Base-by-base conservation (phyloP, 2,888 invertebrate species). In the Thereva unica region DNA sequence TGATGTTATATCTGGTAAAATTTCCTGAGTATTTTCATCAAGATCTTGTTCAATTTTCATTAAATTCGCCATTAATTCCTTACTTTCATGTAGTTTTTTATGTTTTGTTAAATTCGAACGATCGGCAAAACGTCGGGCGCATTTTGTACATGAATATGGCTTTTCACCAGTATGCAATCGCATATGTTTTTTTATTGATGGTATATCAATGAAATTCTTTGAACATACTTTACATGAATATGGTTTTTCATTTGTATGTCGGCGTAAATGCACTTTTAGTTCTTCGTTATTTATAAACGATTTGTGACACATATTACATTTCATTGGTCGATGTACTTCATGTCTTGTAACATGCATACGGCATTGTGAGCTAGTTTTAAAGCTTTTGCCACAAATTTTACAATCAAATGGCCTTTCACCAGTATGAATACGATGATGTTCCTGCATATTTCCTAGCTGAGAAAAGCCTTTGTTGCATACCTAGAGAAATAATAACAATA, bases 361-460 rank as follows among this genome's bases (percentile, higher is more conserved):
- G 74, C 85, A 87, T 77, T 90, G 90, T 23, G 89, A 89, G 7
- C 88, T 88, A 1, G 90, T 90, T 44, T 90, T 89, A 79, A 91
- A 92, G 68, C 84, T 84, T 23, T 87, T 84, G 34, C 85, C 85
- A 72, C 91, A 91, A 53, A 83, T 80, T 47, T 83, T 79, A 77
- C 92, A 93, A 70, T 82, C 82, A 78, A 86, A 92, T 0, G 92
- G 93, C 74, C 90, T 89, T 77, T 90, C 91, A 0, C 91, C 89
- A 0, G 84, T 91, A 79, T 92, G 92, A 72, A 89, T 90, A 66
- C 92, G 84, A 78, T 85, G 84, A 79, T 92, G 92, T 73, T 91
- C 91, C 47, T 86, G 85, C 66, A 91, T 81, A 82, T 92, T 92
- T 66, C 91, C 90, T 75, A 88, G 89, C 79, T 92, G 92, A 0